These are phyloP conservation scores for Pyrrhosoma nymphula DNA, from an alignment of 2,888 invertebrate species.

Conservation along the genomic window DNA sequence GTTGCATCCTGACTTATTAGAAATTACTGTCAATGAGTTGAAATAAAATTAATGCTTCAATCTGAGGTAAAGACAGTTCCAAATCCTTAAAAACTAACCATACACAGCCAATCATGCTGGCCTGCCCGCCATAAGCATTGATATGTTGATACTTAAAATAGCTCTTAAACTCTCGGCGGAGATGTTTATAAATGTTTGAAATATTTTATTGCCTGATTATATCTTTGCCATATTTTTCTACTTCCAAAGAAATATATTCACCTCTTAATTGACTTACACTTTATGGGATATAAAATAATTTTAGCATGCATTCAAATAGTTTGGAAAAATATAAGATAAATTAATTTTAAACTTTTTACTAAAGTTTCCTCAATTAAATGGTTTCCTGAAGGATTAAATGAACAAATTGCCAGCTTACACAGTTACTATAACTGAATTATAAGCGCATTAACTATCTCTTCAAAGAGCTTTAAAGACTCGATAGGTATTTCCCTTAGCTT, in stretches of 20 bases:
- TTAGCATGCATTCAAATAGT: not conserved
- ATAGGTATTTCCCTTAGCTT: conserved; percentile 17
- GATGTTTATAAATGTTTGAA: too few relatives aligned
- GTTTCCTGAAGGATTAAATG: not conserved
- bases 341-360: not conserved
- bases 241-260: not conserved
- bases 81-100: conserved; percentile 26
- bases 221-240: not conserved
- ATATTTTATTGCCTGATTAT: conserved; percentile 24
- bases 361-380: not conserved
- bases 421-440: not conserved
- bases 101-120: conserved; percentile 48
- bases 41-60: conserved; percentile 6
- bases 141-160: conserved; percentile 39
- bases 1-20: not conserved
- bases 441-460: not conserved
- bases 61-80: not conserved
- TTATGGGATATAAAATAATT: not conserved
- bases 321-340: not conserved
- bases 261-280: not conserved
- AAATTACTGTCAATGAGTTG: not conserved
- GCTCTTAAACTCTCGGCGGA: not conserved
- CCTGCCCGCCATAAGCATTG: conserved; percentile 44
- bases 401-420: not conserved
- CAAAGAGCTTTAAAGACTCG: not conserved